Evolutionary conservation across 2,113 vertebrate species (phyloP).

Genomic region (Ardeotis arabs): DNA sequence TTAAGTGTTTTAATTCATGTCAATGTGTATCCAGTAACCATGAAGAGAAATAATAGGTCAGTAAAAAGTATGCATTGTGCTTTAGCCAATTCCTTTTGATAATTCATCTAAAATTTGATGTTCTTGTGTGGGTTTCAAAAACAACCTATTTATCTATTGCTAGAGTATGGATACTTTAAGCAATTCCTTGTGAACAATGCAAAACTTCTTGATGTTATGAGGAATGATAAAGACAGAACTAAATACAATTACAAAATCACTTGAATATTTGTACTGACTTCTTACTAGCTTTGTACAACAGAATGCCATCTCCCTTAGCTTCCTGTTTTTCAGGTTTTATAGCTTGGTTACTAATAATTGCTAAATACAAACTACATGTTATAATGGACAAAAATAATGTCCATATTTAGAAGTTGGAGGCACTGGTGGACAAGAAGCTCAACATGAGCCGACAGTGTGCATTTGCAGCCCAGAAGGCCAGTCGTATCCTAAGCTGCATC

Average conservation of each 20-base stretch:
- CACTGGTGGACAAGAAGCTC: too few relatives aligned
- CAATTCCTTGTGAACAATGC: neutral
- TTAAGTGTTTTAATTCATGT: conserved; percentile 63
- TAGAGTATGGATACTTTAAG: neutral
- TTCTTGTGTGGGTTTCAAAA: neutral
- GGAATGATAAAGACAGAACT: neutral
- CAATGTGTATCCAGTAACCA: neutral
- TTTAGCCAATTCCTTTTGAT: conserved; percentile 35
- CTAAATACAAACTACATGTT: conserved; percentile 32
- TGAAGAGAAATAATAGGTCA: conserved; percentile 22
- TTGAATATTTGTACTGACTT: neutral
- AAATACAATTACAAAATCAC: neutral
- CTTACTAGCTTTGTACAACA: neutral
- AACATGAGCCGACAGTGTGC: too few relatives aligned
- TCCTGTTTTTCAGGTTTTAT: neutral
- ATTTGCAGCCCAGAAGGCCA: too few relatives aligned
- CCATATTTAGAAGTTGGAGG: conserved; percentile 4
- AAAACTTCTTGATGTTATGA: neutral
- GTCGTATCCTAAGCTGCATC: too few relatives aligned
- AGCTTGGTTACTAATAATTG: neutral
- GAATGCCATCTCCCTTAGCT: neutral
- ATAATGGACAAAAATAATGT: neutral
- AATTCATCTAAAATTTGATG: neutral
- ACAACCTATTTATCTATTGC: neutral
- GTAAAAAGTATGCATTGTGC: conserved; percentile 22